Conservation (phyloP, 2,888 invertebrate genomes). For the Xylota segnis region DNA sequence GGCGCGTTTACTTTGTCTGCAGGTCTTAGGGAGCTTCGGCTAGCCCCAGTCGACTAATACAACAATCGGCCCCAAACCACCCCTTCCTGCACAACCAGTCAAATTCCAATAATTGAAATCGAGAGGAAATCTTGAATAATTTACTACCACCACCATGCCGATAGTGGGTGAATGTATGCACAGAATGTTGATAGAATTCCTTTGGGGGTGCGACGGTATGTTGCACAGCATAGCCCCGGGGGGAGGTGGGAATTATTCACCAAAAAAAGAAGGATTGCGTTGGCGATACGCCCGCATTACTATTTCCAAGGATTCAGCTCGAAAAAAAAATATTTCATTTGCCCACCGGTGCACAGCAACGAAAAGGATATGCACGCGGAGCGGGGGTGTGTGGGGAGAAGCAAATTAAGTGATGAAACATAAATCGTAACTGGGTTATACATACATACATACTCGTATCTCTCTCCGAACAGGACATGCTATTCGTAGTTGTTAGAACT, state of each 20-base stretch:
- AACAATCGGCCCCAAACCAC: background rate
- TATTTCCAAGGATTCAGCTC: background rate
- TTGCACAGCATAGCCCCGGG: background rate
- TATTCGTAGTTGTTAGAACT: background rate
- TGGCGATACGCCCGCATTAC: conserved; percentile 23
- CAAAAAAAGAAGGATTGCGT: conserved; percentile 51
- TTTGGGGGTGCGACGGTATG: conserved; percentile 14
- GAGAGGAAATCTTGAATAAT: conserved; percentile 76
- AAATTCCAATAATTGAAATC: conserved; percentile 77
- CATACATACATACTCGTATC: too few species aligned
- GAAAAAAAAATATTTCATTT: conserved; percentile 47
- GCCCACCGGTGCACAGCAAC: background rate
- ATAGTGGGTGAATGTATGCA: conserved; percentile 41
- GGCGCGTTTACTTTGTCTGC: conserved; percentile 46
- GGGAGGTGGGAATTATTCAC: conserved; percentile 54
- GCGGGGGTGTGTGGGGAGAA: background rate
- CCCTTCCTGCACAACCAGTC: conserved; percentile 48
- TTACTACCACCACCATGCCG: conserved; percentile 44
- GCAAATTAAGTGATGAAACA: conserved; percentile 40
- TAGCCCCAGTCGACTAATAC: conserved; percentile 26
- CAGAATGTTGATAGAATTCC: conserved; percentile 64
- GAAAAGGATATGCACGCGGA: too few species aligned
- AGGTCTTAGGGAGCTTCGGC: conserved; percentile 20
- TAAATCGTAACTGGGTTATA: conserved; percentile 7
- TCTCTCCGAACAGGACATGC: background rate